Percentiles rank a stretch among this genome's conserved stretches.
Conservation (phyloP, 2,113 vertebrate species). For the Strigops habroptila region DNA sequence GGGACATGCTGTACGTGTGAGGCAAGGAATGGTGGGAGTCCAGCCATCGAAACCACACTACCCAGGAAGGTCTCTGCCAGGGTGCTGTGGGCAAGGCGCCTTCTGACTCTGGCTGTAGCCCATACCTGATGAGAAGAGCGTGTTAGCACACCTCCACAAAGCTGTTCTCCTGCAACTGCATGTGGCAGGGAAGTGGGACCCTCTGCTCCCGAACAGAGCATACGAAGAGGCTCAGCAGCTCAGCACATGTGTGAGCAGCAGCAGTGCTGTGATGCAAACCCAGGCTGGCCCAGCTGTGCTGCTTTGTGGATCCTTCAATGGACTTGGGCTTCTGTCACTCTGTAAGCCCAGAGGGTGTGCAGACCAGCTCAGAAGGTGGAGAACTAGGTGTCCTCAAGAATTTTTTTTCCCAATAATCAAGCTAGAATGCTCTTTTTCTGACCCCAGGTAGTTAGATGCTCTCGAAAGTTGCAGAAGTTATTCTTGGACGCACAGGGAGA, state of each 20-base stretch:
- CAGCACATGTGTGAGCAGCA: fast-evolving
- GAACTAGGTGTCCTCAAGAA: background rate
- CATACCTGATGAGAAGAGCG: background rate
- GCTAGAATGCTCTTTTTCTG: background rate
- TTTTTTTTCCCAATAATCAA: background rate
- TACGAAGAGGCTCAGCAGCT: background rate
- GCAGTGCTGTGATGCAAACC: background rate
- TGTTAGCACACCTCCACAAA: background rate
- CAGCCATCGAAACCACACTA: background rate
- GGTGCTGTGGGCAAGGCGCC: background rate
- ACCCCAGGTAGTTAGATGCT: background rate
- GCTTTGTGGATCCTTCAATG: background rate
- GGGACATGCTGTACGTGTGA: fast-evolving
- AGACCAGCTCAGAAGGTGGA: background rate
- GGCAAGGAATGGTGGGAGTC: fast-evolving
- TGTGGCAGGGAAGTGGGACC: background rate
- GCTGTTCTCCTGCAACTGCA: background rate
- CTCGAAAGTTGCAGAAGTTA: background rate
- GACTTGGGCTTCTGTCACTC: background rate
- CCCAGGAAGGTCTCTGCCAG: background rate
- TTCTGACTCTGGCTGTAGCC: background rate
- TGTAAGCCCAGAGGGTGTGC: background rate
- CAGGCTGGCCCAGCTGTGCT: background rate
- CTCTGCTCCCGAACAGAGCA: background rate
- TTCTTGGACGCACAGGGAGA: background rate